Base-by-base conservation (phyloP, 2,797 vertebrate genomes). In the Echiichthys vipera region DNA sequence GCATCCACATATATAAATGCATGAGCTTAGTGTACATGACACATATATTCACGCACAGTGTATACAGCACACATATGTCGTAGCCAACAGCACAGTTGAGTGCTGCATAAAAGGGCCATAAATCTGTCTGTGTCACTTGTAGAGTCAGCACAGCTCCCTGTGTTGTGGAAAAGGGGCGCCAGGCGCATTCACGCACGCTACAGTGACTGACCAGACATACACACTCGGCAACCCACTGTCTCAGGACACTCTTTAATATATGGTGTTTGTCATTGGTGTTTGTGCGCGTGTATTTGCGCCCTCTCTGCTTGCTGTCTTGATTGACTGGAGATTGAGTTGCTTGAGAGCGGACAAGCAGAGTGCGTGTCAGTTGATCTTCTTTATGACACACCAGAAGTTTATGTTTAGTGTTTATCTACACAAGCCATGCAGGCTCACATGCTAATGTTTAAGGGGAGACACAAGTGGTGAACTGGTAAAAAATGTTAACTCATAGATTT, bases 41-140 rank as follows among this genome's bases (percentile, higher is more conserved):
- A 27, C 43, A 34, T 46, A 40, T 25, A 72, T 66, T 24, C 67
- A 61, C 71, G 46, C 62, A 50, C 57, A 42, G 45, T 65, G 30
- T 74, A 45, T 68, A 49, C n/a, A n/a, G n/a, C n/a, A n/a, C 53
- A 59, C 65, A 62, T 50, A 80, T 25, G 67, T 18, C 29, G 32
- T 59, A 71, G 68, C 61, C 49, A 58, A 64, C 77, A 54, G 34
- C 65, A 3, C 22, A 74, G 58, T 62, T 76, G 73, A 89, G 77
- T 65, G 68, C 69, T 61, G 77, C 43, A 14, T 80, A 80, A 79
- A 87, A 85, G 18, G 18, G 18, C 49, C 61, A 77, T 90, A 86
- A 92, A 92, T 91, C 82, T 91, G 75, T 70, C 37, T 57, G 61
- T 84, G 84, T 90, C 79, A 49, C 67, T 81, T 87, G 74, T 66